Conservation (phyloP, 2,797 vertebrate genomes). For the Salmo trutta region DNA sequence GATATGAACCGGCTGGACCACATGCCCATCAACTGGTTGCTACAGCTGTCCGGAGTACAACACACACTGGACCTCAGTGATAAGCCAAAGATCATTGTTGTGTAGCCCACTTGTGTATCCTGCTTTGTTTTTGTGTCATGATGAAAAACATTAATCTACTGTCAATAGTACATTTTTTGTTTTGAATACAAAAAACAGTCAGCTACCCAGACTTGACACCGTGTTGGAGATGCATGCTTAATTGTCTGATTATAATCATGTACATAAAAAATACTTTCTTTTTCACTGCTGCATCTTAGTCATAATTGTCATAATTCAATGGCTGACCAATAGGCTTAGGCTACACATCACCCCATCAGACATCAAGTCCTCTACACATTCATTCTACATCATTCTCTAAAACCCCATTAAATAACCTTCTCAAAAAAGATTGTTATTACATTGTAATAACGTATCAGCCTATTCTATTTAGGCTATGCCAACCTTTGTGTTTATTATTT, state of each 20-base stretch:
- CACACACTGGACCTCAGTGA: conserved; percentile 80
- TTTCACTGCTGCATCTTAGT: background rate
- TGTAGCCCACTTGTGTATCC: conserved; percentile 57
- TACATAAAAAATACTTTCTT: background rate
- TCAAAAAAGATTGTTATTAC: background rate
- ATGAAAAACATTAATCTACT: background rate
- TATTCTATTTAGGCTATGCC: background rate
- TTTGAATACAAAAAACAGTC: background rate
- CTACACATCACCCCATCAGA: background rate
- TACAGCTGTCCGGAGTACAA: conserved; percentile 86
- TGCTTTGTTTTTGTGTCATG: too few species aligned
- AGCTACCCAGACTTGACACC: background rate
- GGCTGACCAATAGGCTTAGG: background rate
- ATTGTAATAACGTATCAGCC: background rate
- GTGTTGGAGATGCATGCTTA: background rate
- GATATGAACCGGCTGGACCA: conserved; percentile 91
- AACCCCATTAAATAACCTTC: background rate
- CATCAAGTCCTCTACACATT: background rate
- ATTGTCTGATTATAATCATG: background rate
- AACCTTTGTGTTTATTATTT: too few species aligned
- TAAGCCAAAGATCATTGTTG: conserved; percentile 77
- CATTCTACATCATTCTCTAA: background rate
- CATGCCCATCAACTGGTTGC: conserved; percentile 85
- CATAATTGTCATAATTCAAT: background rate
- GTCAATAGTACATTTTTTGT: background rate